Evolutionary conservation across 2,113 vertebrate genomes (phyloP).

Genomic region (Notarius lentiginosus): DNA sequence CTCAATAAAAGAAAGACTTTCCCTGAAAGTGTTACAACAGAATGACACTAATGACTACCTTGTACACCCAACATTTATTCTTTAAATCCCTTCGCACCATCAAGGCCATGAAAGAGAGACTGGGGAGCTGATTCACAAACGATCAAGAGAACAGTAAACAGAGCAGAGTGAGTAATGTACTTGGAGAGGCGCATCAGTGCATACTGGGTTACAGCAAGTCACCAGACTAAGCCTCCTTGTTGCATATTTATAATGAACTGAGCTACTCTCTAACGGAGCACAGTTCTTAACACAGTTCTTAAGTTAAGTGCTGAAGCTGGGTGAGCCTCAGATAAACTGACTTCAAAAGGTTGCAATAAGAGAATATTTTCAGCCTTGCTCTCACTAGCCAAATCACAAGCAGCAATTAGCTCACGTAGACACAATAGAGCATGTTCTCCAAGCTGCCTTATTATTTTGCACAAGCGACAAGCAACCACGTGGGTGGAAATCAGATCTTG

Average conservation of each 20-base stretch:
- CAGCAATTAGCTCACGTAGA: neutral
- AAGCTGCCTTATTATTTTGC: slow-evolving; percentile 1
- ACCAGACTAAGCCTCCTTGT: neutral
- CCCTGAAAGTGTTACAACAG: slow-evolving; percentile 6
- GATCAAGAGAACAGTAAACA: neutral
- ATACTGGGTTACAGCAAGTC: neutral
- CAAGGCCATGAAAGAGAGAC: neutral
- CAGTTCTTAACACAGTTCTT: neutral
- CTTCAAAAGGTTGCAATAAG: neutral
- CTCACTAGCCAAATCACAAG: neutral
- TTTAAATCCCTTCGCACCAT: neutral
- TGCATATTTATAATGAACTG: neutral
- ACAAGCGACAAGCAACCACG: neutral
- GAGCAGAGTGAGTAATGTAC: slow-evolving; percentile 1
- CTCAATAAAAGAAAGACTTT: slow-evolving; percentile 20
- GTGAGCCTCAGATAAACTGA: neutral
- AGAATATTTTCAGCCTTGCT: neutral
- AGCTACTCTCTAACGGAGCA: neutral
- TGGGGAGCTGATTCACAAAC: neutral
- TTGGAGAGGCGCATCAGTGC: neutral
- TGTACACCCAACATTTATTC: neutral
- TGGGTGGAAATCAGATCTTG: neutral
- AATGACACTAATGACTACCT: slow-evolving; percentile 15
- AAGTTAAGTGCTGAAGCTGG: neutral
- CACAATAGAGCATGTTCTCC: neutral